These are phyloP conservation scores for Nephrocerus scutellatus DNA, from an alignment of 2,888 invertebrate species.

Conservation along the genomic window DNA sequence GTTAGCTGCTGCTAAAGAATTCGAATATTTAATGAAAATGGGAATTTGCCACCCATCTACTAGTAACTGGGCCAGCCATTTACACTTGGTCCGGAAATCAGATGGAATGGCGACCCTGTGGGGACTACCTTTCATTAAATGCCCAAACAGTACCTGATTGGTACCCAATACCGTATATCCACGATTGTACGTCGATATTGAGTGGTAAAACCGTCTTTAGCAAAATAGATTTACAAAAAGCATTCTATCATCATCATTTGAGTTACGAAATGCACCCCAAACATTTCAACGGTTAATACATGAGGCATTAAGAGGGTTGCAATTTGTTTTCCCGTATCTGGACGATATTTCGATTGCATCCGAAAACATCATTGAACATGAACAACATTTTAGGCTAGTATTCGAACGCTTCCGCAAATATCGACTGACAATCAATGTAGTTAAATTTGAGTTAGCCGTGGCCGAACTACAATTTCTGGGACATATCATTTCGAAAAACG, in stretches of 20 bases:
- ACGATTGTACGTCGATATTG: slow-evolving; percentile 9
- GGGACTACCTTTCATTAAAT: slow-evolving; percentile 10
- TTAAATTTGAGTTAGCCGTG: no score
- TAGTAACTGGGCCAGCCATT: slow-evolving; percentile 6
- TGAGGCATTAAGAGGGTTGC: slow-evolving; percentile 1
- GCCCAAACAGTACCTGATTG: slow-evolving; percentile 10
- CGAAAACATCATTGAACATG: slow-evolving; percentile 17
- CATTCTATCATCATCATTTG: slow-evolving; percentile 19
- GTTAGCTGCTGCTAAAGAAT: slow-evolving; percentile 5
- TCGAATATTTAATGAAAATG: slow-evolving; percentile 5
- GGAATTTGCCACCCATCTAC: slow-evolving; percentile 10
- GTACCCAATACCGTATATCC: slow-evolving; percentile 15
- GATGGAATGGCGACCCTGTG: slow-evolving; percentile 9
- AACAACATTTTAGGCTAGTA: slow-evolving; percentile 23
- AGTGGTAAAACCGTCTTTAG: slow-evolving; percentile 11
- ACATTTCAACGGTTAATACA: slow-evolving; percentile 14
- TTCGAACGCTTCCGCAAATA: no score
- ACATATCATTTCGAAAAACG: no score
- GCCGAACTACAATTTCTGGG: no score
- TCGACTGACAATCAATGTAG: no score
- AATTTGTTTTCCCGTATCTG: slow-evolving; percentile 21
- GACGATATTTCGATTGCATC: slow-evolving; percentile 29
- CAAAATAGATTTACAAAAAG: slow-evolving; percentile 10
- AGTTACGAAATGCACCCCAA: slow-evolving; percentile 4
- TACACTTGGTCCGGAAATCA: not conserved